These are phyloP conservation scores for Byasa hedistus DNA, from an alignment of 2,888 invertebrate species.

Conservation along the genomic window DNA sequence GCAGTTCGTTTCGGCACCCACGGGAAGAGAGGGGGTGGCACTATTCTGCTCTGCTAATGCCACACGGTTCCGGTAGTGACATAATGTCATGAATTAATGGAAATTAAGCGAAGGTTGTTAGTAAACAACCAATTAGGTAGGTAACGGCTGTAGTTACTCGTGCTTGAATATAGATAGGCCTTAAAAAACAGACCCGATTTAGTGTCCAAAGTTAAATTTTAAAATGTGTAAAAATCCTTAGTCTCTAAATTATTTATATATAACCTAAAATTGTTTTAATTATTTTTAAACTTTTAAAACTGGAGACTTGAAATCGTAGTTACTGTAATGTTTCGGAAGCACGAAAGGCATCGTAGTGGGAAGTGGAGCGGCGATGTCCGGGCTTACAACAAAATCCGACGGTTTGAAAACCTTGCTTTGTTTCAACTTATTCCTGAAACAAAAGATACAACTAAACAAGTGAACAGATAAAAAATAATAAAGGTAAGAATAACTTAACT, in stretches of 20 bases:
- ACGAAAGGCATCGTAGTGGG: conserved; percentile 41
- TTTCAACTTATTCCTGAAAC: conserved; percentile 43
- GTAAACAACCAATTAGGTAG: too few relatives aligned
- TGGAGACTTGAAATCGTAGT: conserved; percentile 1
- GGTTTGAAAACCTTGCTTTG: conserved; percentile 38
- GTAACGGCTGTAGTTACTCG: too few relatives aligned
- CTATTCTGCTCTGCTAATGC: too few relatives aligned
- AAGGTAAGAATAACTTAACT: not conserved
- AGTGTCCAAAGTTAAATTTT: too few relatives aligned
- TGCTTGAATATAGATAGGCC: too few relatives aligned
- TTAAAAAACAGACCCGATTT: too few relatives aligned
- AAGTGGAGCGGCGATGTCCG: conserved; percentile 43
- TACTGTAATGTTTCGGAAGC: conserved; percentile 32
- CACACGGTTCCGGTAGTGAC: too few relatives aligned
- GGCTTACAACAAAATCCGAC: conserved; percentile 40
- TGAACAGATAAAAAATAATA: not conserved
- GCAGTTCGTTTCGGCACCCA: too few relatives aligned
- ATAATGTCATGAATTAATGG: too few relatives aligned
- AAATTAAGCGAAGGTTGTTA: too few relatives aligned
- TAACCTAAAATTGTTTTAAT: not conserved
- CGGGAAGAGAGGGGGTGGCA: too few relatives aligned
- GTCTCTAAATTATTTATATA: not conserved
- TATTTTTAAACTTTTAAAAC: conserved; percentile 7
- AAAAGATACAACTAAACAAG: conserved; percentile 7
- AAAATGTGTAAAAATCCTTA: not conserved